Conservation (phyloP, 2,888 invertebrate species). For the Ochlodes sylvanus region DNA sequence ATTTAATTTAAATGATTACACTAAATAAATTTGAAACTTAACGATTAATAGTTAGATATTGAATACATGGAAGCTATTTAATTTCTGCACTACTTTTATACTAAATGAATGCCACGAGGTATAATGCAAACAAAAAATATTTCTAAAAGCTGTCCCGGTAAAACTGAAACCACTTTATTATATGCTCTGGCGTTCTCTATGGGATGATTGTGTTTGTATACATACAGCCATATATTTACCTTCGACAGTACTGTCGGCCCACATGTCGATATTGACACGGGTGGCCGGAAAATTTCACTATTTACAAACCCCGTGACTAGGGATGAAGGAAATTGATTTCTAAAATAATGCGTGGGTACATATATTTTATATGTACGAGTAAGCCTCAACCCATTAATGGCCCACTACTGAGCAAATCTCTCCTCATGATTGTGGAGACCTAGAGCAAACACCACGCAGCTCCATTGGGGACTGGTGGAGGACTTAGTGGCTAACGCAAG, state of each 20-base stretch:
- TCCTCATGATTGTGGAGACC: no score
- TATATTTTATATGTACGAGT: neutral
- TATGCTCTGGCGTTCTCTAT: slow-evolving; percentile 40
- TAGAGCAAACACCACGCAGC: no score
- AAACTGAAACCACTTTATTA: slow-evolving; percentile 42
- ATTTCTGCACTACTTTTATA: no score
- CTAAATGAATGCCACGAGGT: no score
- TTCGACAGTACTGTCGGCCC: slow-evolving; percentile 44
- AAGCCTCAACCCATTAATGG: no score
- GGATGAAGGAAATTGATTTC: slow-evolving; percentile 31
- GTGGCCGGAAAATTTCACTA: slow-evolving; percentile 51
- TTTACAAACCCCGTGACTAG: slow-evolving; percentile 50
- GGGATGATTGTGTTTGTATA: slow-evolving; percentile 46
- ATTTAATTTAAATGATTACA: no score
- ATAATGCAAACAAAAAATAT: neutral
- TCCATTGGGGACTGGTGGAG: no score
- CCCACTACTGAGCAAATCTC: no score
- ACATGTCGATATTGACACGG: slow-evolving; percentile 58
- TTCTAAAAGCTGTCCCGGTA: neutral
- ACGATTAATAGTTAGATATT: no score
- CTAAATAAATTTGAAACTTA: no score
- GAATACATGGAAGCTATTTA: no score
- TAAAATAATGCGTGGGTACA: neutral
- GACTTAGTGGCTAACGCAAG: no score
- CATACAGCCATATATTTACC: slow-evolving; percentile 48